Evolutionary conservation across 2,113 vertebrate species (phyloP), one percentile per base, ranked within the genome.

Genomic region (Aegithalos caudatus): DNA sequence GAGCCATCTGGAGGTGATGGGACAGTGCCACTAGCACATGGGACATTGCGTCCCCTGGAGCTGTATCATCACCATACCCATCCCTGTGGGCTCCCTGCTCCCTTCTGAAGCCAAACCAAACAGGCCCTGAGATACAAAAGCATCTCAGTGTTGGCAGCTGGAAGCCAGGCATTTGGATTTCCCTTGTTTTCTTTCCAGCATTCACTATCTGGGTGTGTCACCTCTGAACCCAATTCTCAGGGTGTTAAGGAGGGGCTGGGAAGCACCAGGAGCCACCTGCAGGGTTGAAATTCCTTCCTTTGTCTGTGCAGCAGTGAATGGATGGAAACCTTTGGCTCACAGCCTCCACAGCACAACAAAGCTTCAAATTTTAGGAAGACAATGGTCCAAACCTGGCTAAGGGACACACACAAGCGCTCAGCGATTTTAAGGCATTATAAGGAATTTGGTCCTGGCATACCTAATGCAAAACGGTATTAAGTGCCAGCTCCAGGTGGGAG

Each of bases 171-270:
- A 23, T 65, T 13, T 69, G 5, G 2, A 25, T 94, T 87, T 77
- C 4, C 8, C 54, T 12, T 4, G 2, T n/a, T 90, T 77, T 47
- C 29, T 60, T 67, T 37, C 48, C 58, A 61, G 42, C 7, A 1
- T 15, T 78, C 48, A 14, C 37, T 6, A 4, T 15, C 23, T 78
- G 74, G 35, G 23, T n/a, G 24, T 56, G 56, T 40, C 38, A 51
- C 21, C 53, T 57, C 51, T 9, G 2, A 58, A n/a, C 8, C 1
- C 1, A 0, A 0, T 29, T 74, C 31, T 14, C n/a, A 47, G 37
- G 33, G 35, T 2, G 11, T 28, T 56, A 29, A 5, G 1, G 27
- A 50, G 22, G 29, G 29, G 6, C 37, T 70, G 14, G 60, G 45
- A 61, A 69, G 35, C 18, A 64, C 20, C 33, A 14, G 64, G 48